Conservation (phyloP, 2,797 vertebrate species). For the Philypnodon macrostomus region DNA sequence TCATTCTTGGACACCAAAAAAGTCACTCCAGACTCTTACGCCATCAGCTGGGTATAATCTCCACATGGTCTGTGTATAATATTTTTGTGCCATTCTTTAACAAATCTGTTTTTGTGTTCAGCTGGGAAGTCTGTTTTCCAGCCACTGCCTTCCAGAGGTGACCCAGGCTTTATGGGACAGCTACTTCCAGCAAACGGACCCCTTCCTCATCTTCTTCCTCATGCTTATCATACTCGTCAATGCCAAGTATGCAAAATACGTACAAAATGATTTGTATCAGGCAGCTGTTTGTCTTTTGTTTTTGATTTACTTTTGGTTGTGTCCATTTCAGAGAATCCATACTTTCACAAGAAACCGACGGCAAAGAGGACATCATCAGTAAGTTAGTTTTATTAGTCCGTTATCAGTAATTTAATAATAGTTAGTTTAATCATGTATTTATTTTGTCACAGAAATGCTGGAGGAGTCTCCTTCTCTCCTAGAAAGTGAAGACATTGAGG, state of each 20-base stretch:
- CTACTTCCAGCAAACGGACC: conserved; percentile 94
- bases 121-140: conserved; percentile 94
- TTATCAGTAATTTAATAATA: neutral
- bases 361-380: conserved; percentile 91
- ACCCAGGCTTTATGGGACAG: conserved; percentile 93
- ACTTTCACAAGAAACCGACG: conserved; percentile 82
- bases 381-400: conserved; percentile 52
- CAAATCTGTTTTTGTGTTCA: conserved; percentile 49
- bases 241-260: conserved; percentile 84
- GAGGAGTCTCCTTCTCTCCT: conserved; percentile 86
- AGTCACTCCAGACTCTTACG: conserved; percentile 95
- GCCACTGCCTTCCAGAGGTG: conserved; percentile 87
- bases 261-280: neutral
- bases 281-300: neutral
- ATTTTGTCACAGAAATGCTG: conserved; percentile 82
- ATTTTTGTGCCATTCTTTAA: neutral
- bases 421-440: neutral
- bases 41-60: conserved; percentile 87
- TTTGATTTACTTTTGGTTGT: conserved; percentile 31
- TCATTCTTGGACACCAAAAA: conserved; percentile 98
- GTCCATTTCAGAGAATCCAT: conserved; percentile 83
- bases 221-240: conserved; percentile 99
- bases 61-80: neutral
- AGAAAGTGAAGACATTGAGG: conserved; percentile 90
- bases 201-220: conserved; percentile 97